phyloP scores from a whole-genome alignment of 2,797 vertebrate genomes.

The Mallotus villosus region DNA sequence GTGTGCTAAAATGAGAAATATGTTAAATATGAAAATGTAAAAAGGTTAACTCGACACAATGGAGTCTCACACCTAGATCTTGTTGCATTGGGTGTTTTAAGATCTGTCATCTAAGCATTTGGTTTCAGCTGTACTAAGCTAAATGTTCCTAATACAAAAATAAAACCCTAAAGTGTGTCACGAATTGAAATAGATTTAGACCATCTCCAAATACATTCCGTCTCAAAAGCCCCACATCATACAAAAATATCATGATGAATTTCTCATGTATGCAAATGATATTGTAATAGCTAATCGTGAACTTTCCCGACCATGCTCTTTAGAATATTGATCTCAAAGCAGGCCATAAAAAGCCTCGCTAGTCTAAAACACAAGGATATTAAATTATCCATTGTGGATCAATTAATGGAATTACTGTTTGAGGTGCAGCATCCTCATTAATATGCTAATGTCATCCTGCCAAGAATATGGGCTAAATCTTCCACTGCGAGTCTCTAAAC shows the following conservation, averaged over 20 bases:
- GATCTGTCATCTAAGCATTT: no score
- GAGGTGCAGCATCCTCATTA: conserved; percentile 41
- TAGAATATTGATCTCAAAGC: background rate
- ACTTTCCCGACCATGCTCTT: background rate
- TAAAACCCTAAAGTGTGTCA: no score
- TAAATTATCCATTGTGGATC: conserved; percentile 43
- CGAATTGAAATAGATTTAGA: no score
- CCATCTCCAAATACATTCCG: no score
- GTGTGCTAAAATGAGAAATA: no score
- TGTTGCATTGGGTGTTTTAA: no score
- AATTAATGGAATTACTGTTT: conserved; percentile 50
- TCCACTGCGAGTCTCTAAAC: conserved; percentile 7
- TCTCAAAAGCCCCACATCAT: no score
- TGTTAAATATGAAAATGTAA: conserved; percentile 18
- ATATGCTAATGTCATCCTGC: conserved; percentile 48
- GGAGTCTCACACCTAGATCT: no score
- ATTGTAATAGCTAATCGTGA: background rate
- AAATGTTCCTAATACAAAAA: no score
- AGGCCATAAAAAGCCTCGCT: conserved; percentile 15
- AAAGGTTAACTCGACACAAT: background rate
- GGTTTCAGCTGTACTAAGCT: no score
- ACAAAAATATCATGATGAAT: no score
- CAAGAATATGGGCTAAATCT: conserved; percentile 23
- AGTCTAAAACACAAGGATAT: conserved; percentile 33
- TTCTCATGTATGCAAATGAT: background rate